phyloP scores from a whole-genome alignment of 2,113 vertebrate species.

The Ailuropoda melanoleuca region DNA sequence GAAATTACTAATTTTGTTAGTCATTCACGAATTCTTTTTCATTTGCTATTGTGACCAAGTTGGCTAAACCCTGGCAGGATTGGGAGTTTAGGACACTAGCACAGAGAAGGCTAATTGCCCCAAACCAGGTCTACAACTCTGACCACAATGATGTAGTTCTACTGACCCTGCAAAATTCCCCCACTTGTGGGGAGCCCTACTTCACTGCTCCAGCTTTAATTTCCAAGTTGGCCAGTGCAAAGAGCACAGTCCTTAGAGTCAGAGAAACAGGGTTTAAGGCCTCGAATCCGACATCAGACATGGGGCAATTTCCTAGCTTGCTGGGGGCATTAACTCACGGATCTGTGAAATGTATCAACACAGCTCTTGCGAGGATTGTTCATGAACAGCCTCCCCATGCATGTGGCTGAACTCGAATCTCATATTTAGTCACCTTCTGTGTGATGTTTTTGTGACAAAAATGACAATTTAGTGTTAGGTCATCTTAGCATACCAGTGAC shows the following conservation, averaged over 20 bases:
- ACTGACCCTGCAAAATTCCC: background rate
- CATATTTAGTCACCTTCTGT: background rate
- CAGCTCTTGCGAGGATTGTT: background rate
- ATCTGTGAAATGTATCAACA: background rate
- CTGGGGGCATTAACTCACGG: background rate
- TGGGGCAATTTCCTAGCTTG: background rate
- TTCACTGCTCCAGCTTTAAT: background rate
- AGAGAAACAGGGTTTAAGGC: background rate
- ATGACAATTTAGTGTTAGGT: background rate
- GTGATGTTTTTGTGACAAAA: constrained; percentile 27
- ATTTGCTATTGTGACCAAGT: background rate
- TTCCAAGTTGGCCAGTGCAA: background rate
- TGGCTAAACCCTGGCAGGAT: background rate
- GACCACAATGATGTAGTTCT: background rate
- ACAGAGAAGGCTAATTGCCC: background rate
- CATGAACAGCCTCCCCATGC: background rate
- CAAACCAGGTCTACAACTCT: background rate
- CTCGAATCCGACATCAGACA: background rate
- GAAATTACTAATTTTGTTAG: constrained; percentile 6
- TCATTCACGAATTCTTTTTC: background rate
- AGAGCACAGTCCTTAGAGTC: background rate
- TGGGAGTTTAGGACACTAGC: background rate
- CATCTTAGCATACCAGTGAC: background rate
- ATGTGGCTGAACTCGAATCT: background rate
- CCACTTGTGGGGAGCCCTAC: background rate